phyloP scores from a whole-genome alignment of 35 echinoderm and acorn worm genomes.

The Heliocidaris erythrogramma region DNA sequence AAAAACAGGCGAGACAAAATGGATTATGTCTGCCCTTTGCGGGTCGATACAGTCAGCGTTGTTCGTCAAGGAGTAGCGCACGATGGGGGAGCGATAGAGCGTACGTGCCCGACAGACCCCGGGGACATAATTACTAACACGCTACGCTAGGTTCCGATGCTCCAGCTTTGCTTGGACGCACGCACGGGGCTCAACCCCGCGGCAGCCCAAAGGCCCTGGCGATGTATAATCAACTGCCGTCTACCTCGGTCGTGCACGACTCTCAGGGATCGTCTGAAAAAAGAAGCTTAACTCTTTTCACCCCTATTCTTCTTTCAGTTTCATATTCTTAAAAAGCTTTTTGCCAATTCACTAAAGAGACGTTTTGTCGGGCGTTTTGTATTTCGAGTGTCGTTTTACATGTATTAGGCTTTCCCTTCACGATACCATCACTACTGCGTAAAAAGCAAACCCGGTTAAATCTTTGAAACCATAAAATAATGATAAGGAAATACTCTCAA shows the following conservation, averaged over 20 bases:
- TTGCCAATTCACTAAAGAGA: not conserved
- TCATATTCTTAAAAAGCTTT: not conserved
- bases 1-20: not conserved
- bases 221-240: conserved; percentile 42
- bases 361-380: too few relatives aligned
- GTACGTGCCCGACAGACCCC: conserved; percentile 40
- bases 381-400: too few relatives aligned
- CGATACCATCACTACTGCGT: too few relatives aligned
- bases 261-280: conserved; percentile 9
- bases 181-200: conserved; percentile 32
- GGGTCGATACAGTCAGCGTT: conserved; percentile 24
- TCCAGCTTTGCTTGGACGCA: conserved; percentile 51
- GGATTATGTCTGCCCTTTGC: conserved; percentile 28
- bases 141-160: conserved; percentile 61
- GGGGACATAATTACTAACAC: conserved; percentile 79
- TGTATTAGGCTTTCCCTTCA: too few relatives aligned
- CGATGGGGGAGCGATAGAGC: conserved; percentile 18
- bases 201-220: conserved; percentile 41
- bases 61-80: conserved; percentile 21
- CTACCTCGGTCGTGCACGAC: conserved; percentile 34
- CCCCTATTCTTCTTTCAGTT: not conserved
- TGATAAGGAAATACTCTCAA: not conserved
- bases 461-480: not conserved
- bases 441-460: not conserved
- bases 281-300: not conserved